Evolutionary conservation across 2,888 invertebrate genomes (phyloP), one percentile per base, ranked within the genome.

Genomic region (Drosophila borborema): DNA sequence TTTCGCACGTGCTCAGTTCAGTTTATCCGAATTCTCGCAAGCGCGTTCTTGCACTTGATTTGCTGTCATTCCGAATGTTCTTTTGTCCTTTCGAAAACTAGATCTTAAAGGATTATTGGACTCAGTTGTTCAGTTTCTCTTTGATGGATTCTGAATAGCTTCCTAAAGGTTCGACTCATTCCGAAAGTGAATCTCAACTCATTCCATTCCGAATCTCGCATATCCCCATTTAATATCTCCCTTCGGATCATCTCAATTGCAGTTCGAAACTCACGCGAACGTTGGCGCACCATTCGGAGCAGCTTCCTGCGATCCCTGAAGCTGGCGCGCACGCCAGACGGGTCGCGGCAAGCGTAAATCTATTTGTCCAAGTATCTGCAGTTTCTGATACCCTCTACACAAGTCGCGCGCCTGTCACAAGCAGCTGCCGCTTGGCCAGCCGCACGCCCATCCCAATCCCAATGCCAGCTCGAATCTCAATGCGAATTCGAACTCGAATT

Each of bases 231-330:
- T 18, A 36, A 51, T 20, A 20, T 4, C 20, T 14, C 18, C 12
- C n/a, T 34, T 51, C 7, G 18, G 6, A 34, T 14, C 10, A 7
- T 34, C 34, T 34, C 51, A 7, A 51, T 83, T 88, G 12, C 74
- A 91, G 91, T 91, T 40, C 92, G 92, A n/a, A 92, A 91, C 46
- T 92, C 92, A 16, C 89, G 91, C 18, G 91, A 91, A 62, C 77
- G 92, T 56, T 91, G 91, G 91, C 92, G 91, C 59, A 91, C 91
- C 5, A 91, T 91, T 45, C 83, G 91, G 20, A 91, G 91, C 81
- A 91, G 91, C 49, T 91, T 91, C 55, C 56, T 91, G 56, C 90
- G 91, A 5, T 91, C 91, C 38, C 58, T 91, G 34, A 91, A 91
- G 63, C 60, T 92, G 64, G 90, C 91, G 4, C 83, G 91, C 54